Conservation (phyloP, 2,888 invertebrate species). For the Pseudococcus viburni region DNA sequence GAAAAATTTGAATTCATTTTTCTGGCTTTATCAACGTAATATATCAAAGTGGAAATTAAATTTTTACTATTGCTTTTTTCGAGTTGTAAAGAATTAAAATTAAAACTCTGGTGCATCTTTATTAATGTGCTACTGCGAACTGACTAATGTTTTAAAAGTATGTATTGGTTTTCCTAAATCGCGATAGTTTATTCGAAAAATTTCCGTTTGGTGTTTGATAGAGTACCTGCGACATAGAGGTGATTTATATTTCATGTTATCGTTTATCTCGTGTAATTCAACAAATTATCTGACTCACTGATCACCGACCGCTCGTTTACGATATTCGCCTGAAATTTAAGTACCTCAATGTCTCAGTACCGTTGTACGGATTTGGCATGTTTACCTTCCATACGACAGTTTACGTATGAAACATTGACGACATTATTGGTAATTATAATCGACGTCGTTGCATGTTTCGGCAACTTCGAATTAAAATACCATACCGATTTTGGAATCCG, state of each 20-base stretch:
- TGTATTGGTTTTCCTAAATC: conserved; percentile 4
- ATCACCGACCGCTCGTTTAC: background rate
- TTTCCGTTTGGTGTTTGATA: conserved; percentile 34
- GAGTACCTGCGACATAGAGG: conserved; percentile 1
- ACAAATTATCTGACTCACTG: background rate
- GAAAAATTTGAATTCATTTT: conserved; percentile 51
- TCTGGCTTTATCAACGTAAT: conserved; percentile 53
- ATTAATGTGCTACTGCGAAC: conserved; percentile 33
- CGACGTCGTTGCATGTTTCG: background rate
- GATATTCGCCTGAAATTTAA: background rate
- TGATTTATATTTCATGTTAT: conserved; percentile 28
- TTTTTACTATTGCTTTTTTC: conserved; percentile 21
- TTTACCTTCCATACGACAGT: background rate
- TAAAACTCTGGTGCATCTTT: conserved; percentile 17
- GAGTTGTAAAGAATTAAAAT: conserved; percentile 30
- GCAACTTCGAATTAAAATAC: background rate
- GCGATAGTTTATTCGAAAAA: background rate
- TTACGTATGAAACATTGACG: background rate
- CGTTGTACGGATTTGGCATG: background rate
- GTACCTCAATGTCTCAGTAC: background rate
- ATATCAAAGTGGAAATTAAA: conserved; percentile 28
- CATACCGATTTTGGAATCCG: background rate
- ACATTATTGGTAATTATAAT: conserved; percentile 13
- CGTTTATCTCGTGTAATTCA: conserved; percentile 3
- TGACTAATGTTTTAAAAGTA: conserved; percentile 41